Evolutionary conservation across 2,113 vertebrate species (phyloP).

Genomic region (Nothoprocta perdicaria): DNA sequence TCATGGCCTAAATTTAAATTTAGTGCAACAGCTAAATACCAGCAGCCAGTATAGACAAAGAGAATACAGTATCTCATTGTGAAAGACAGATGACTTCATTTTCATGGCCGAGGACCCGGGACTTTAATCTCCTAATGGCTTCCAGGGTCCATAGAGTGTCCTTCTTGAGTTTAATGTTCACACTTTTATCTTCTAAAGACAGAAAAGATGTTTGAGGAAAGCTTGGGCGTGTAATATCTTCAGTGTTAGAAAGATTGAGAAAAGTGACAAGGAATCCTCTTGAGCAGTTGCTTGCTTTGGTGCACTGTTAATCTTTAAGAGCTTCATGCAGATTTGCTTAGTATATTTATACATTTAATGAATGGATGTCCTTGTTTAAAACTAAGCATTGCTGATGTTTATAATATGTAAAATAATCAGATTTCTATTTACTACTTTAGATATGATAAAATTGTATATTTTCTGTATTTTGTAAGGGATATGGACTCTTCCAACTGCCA

Average conservation of each 20-base stretch:
- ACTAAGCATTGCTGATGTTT: not conserved
- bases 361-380: not conserved
- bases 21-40: conserved; percentile 6
- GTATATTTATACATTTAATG: not conserved
- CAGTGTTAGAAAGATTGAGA: not conserved
- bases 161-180: conserved; percentile 16
- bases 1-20: conserved; percentile 11
- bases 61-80: conserved; percentile 2
- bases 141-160: not conserved
- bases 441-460: not conserved
- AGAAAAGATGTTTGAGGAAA: not conserved
- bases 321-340: not conserved
- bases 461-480: not conserved
- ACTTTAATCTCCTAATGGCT: conserved; percentile 20
- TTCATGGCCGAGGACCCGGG: not conserved
- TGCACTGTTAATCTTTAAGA: not conserved
- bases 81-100: conserved; percentile 44
- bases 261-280: not conserved
- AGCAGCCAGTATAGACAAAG: not conserved
- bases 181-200: conserved; percentile 24
- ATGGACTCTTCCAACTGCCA: not conserved
- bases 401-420: not conserved
- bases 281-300: not conserved
- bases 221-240: not conserved
- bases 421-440: not conserved